Evolutionary conservation across 2,797 vertebrate genomes (phyloP).

Genomic region (Triplophysa yarkandensis): DNA sequence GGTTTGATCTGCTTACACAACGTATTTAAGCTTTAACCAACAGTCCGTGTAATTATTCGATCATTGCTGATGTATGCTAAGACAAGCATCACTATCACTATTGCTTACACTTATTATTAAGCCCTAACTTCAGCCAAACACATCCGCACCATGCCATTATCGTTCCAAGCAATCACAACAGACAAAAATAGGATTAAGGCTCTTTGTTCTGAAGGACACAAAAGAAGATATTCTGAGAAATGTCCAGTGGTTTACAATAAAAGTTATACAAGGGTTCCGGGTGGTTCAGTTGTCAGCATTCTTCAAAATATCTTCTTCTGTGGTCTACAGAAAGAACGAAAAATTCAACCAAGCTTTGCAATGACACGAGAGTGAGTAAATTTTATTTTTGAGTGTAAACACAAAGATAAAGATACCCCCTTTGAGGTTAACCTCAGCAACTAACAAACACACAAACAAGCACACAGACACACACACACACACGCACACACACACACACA

Average conservation of each 20-base stretch:
- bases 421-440: constrained; percentile 35
- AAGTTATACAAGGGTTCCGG: no score
- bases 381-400: no score
- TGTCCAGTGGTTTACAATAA: no score
- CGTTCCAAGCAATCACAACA: neutral
- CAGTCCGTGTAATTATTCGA: neutral
- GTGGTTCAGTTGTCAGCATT: no score
- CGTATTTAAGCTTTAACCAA: neutral
- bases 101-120: neutral
- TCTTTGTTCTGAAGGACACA: no score
- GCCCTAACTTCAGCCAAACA: neutral
- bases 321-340: no score
- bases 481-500: constrained; percentile 25
- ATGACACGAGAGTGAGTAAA: no score
- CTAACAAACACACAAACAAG: constrained; percentile 14
- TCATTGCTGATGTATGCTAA: constrained; percentile 5
- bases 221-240: no score
- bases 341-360: no score
- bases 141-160: neutral
- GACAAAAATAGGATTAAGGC: no score
- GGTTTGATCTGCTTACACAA: neutral
- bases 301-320: no score
- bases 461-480: constrained; percentile 7
- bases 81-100: neutral
- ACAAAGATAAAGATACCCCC: no score